phyloP scores from a whole-genome alignment of 1,140 invertebrate genomes.

The Alviniconcha marisindica region DNA sequence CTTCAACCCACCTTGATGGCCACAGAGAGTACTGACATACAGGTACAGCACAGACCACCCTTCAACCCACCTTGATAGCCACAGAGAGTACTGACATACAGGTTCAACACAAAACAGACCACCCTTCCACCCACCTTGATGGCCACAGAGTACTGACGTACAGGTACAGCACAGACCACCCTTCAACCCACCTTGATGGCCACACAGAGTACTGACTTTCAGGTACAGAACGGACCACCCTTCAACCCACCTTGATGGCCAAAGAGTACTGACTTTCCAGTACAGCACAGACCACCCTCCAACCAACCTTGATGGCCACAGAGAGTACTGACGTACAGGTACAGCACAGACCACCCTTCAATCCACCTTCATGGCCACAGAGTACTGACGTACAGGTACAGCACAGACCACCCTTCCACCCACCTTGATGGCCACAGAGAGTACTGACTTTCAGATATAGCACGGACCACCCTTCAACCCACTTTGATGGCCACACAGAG shows the following conservation, averaged over 20 bases:
- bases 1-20: no score
- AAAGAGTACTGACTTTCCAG: constrained; percentile 45
- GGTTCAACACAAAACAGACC: no score
- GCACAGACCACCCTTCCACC: no score
- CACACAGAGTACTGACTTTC: constrained; percentile 30
- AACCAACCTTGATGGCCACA: constrained; percentile 23
- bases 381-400: constrained; percentile 38
- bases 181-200: constrained; percentile 29
- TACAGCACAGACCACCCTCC: background rate
- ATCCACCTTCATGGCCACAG: constrained; percentile 17
- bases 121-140: constrained; percentile 34
- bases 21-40: no score
- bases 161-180: background rate
- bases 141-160: constrained; percentile 29
- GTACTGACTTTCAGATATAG: no score
- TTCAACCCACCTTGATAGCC: no score
- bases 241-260: constrained; percentile 34
- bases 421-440: no score
- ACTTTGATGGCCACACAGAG: constrained; percentile 36
- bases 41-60: no score
- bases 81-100: no score
- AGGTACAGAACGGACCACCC: background rate
- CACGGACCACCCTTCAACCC: background rate
- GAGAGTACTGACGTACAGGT: constrained; percentile 43
- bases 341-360: background rate